Conservation (phyloP, 1,140 invertebrate genomes). For the Nylanderia fulva region DNA sequence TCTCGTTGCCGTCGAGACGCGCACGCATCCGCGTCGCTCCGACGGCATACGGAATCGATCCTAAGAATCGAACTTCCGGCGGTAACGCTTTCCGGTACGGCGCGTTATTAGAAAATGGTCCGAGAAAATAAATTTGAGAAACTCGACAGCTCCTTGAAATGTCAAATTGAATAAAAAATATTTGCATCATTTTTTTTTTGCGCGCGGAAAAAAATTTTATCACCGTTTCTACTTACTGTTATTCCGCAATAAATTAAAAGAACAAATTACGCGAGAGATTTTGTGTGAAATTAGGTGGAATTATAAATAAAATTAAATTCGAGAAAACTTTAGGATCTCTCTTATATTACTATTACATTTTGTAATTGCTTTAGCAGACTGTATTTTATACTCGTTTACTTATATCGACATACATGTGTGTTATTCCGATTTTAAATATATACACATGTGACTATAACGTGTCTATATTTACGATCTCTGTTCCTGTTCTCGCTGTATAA, state of each 20-base stretch:
- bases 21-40: conserved; percentile 72
- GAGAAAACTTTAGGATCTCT: not conserved
- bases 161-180: too few species aligned
- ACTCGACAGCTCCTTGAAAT: conserved; percentile 6
- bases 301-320: not conserved
- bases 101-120: conserved; percentile 67
- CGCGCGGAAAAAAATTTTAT: conserved; percentile 13
- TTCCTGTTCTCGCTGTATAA: not conserved
- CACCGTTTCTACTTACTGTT: not conserved
- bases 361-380: not conserved
- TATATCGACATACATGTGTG: not conserved
- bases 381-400: not conserved
- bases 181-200: not conserved
- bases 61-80: conserved; percentile 82
- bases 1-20: conserved; percentile 76
- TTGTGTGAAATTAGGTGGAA: not conserved
- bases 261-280: not conserved
- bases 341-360: not conserved
- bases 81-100: conserved; percentile 75
- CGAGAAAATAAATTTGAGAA: conserved; percentile 62
- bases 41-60: conserved; percentile 82
- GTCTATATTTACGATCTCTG: not conserved
- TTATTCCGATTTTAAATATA: not conserved
- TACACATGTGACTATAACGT: not conserved
- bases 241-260: not conserved